Evolutionary conservation across 1,140 invertebrate species (phyloP), one percentile per base, ranked within the genome.

Genomic region (Brachionus manjavacas): DNA sequence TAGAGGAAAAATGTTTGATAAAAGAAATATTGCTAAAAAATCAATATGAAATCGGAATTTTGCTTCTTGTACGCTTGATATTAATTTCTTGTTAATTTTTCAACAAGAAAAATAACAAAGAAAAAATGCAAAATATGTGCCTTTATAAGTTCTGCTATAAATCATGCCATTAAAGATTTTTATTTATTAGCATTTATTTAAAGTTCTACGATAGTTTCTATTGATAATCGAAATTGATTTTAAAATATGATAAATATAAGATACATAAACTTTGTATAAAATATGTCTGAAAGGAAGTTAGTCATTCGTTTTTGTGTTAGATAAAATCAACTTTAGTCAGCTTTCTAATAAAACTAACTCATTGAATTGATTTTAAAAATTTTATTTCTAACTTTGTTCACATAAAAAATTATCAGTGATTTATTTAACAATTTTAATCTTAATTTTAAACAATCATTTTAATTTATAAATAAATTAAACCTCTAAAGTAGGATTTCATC

Each of bases 131-230:
- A 60, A 60, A 60, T 60, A 60, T 60, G 52, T 60, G 52, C 52
- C 52, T 60, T 60, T 9, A 9, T 60, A 60, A 60, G 52, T 60
- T 60, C n/a, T 60, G 52, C 52, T 9, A 60, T 60, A 60, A 60
- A 60, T 60, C 52, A 60, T 60, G 52, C 52, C 52, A 60, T 60
- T 60, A 60, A 60, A 20, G 8, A 20, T 20, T 60, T 60, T 60
- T 60, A 60, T 60, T 60, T 60, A 60, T 60, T 60, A 60, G 52
- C 52, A 60, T 60, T 60, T 60, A 60, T 60, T 60, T 60, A 60
- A 25, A 60, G 52, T 60, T 60, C 7, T 2, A 60, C 52, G 16
- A 60, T 25, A 60, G 20, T 60, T 60, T 60, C 52, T 20, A 60
- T 60, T 60, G 52, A 60, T 60, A 60, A 60, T 60, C 52, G 20